Evolutionary conservation across 2,888 invertebrate genomes (phyloP).

Genomic region (Fragum sueziense): DNA sequence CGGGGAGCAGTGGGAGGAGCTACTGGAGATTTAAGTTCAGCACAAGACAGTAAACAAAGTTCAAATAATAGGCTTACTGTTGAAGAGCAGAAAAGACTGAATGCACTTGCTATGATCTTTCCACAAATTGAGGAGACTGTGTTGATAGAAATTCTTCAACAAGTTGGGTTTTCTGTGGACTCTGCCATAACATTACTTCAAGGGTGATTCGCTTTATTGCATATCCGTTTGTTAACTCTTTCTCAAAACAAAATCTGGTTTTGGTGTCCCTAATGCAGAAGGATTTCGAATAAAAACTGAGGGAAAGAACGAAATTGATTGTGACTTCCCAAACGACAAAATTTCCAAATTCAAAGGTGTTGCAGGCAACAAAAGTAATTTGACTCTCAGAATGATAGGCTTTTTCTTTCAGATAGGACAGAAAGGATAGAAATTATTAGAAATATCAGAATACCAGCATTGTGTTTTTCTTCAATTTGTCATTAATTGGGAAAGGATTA

Average conservation of each 20-base stretch:
- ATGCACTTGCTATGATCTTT: slow-evolving; percentile 20
- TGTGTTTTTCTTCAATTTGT: no score
- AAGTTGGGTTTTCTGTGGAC: slow-evolving; percentile 33
- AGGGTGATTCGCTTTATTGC: background rate
- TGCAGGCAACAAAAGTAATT: no score
- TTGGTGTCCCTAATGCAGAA: background rate
- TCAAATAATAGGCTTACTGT: slow-evolving; percentile 1
- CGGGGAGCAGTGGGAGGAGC: slow-evolving; percentile 3
- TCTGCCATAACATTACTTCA: slow-evolving; percentile 27
- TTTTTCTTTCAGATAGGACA: no score
- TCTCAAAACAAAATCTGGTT: background rate
- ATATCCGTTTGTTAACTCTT: background rate
- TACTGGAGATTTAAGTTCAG: background rate
- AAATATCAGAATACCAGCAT: no score
- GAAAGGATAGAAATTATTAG: no score
- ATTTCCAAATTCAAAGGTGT: no score
- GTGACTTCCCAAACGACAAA: no score
- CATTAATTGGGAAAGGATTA: no score
- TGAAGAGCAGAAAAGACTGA: slow-evolving; percentile 27
- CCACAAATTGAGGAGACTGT: slow-evolving; percentile 18
- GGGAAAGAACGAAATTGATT: background rate
- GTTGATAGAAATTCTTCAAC: slow-evolving; percentile 29
- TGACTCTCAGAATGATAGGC: no score
- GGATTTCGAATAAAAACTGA: background rate
- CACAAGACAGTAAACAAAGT: background rate